Conservation (phyloP, 1,140 invertebrate genomes). For the Eufriesea mexicana region DNA sequence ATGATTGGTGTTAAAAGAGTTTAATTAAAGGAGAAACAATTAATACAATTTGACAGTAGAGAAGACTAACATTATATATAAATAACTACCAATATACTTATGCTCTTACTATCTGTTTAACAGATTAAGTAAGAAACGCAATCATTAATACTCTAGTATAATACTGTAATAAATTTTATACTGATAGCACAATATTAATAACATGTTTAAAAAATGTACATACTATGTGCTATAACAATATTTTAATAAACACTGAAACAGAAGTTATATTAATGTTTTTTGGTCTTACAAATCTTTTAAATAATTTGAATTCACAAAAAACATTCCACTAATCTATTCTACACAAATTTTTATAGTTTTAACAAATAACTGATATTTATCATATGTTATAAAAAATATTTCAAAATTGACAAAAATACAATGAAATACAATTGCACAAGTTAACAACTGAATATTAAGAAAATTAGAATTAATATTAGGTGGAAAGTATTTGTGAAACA, state of each 20-base stretch:
- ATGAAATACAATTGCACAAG: conserved; percentile 11
- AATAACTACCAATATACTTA: conserved; percentile 34
- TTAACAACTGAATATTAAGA: conserved; percentile 42
- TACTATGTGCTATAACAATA: conserved; percentile 14
- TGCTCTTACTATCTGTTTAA: conserved; percentile 31
- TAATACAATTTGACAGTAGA: conserved; percentile 48
- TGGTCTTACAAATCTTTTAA: conserved; percentile 14
- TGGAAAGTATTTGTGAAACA: conserved; percentile 29
- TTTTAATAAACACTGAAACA: conserved; percentile 4
- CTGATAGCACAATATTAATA: neutral
- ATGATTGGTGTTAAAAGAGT: conserved; percentile 47
- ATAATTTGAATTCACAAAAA: conserved; percentile 25
- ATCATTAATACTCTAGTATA: conserved; percentile 27
- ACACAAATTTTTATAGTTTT: conserved; percentile 19
- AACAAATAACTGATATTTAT: conserved; percentile 35
- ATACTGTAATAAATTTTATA: conserved; percentile 32
- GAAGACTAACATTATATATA: conserved; percentile 42
- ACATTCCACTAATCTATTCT: conserved; percentile 31
- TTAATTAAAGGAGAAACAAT: conserved; percentile 47
- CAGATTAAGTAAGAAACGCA: conserved; percentile 11
- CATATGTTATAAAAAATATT: conserved; percentile 13
- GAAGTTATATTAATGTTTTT: conserved; percentile 7
- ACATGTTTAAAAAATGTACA: conserved; percentile 19
- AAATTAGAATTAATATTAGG: conserved; percentile 35
- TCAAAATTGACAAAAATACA: conserved; percentile 6